Evolutionary conservation across 2,888 invertebrate species (phyloP).

Genomic region (Agapetus fuscipes): DNA sequence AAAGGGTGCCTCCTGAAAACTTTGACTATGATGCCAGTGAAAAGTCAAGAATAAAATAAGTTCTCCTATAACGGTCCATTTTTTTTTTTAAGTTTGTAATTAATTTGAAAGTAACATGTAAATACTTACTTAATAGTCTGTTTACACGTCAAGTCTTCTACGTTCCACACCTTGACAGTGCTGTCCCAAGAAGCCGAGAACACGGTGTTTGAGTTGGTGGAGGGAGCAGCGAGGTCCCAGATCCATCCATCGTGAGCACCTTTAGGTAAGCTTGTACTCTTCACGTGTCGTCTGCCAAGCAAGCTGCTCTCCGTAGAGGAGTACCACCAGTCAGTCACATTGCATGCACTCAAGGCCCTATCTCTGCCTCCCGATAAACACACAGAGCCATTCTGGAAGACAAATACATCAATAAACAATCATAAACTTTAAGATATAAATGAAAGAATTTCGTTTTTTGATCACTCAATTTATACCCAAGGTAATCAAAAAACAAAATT

Average conservation of each 20-base stretch:
- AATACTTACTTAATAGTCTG: constrained; percentile 38
- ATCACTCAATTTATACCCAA: too few relatives aligned
- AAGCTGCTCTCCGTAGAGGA: constrained; percentile 16
- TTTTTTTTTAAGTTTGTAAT: too few relatives aligned
- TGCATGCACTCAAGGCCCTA: constrained; percentile 45
- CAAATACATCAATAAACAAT: not conserved
- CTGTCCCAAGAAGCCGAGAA: constrained; percentile 55
- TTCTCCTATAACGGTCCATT: too few relatives aligned
- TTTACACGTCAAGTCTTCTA: constrained; percentile 34
- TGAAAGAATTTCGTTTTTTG: too few relatives aligned
- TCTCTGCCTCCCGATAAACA: constrained; percentile 52
- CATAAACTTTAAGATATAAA: not conserved
- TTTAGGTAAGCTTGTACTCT: constrained; percentile 28
- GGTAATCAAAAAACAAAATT: too few relatives aligned
- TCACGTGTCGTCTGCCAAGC: constrained; percentile 25
- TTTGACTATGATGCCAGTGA: too few relatives aligned
- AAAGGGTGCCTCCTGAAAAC: too few relatives aligned
- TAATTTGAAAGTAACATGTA: too few relatives aligned
- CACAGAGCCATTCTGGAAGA: constrained; percentile 33
- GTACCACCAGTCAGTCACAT: constrained; percentile 25
- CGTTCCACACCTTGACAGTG: constrained; percentile 48
- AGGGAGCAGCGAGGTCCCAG: constrained; percentile 47
- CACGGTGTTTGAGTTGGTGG: constrained; percentile 34
- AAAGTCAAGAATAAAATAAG: too few relatives aligned
- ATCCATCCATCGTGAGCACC: constrained; percentile 54